A percentile compares a stretch with the other conserved stretches of the same genome.
phyloP scores from a whole-genome alignment of 2,888 invertebrate genomes.

The Lasioglossum lativentre region DNA sequence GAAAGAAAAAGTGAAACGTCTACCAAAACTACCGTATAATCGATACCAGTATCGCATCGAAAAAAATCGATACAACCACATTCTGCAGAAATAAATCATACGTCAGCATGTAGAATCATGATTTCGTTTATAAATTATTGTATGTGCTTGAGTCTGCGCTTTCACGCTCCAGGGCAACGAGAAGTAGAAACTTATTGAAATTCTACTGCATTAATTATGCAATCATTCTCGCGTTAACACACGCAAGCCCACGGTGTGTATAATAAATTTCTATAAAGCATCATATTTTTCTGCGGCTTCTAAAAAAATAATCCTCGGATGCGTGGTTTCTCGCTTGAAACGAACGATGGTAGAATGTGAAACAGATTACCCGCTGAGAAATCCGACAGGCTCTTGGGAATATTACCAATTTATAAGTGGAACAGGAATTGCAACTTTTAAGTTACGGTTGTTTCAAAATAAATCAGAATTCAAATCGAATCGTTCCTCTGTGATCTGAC shows the following conservation, averaged over 20 bases:
- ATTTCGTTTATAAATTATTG: conserved; percentile 11
- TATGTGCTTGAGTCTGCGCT: neutral
- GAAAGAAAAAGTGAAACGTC: neutral
- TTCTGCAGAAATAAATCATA: conserved; percentile 25
- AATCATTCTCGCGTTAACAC: neutral
- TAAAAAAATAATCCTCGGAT: neutral
- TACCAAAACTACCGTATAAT: neutral
- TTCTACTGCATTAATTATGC: neutral
- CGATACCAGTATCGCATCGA: conserved; percentile 8
- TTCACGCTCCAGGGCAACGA: conserved; percentile 1
- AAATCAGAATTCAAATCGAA: neutral
- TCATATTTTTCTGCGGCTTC: neutral
- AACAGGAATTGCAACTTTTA: neutral
- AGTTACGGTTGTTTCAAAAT: neutral
- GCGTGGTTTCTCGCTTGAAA: neutral
- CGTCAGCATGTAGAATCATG: neutral
- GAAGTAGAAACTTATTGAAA: conserved; percentile 18
- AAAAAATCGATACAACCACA: neutral
- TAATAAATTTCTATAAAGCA: neutral
- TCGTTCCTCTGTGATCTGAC: neutral
- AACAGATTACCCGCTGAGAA: neutral
- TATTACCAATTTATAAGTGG: neutral
- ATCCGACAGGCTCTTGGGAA: neutral
- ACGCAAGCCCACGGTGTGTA: neutral
- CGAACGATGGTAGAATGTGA: neutral